Base-by-base conservation (phyloP, 2,888 invertebrate genomes). In the Tanaodytes sp. region DNA sequence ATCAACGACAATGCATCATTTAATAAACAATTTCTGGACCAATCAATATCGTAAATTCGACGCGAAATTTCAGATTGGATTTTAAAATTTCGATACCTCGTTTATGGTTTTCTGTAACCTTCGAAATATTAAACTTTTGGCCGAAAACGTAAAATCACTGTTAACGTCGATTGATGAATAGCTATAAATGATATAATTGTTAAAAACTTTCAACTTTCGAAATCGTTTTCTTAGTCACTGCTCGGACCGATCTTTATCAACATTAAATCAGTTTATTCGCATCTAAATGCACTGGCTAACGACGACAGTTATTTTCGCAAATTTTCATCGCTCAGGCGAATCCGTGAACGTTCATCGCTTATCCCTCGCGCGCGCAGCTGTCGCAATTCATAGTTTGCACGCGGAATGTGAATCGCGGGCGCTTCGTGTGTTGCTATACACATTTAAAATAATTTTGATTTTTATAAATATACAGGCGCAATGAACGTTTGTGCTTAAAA, bases 251-350 rank as follows among this genome's bases (percentile, higher is more conserved):
- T 58, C 49, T 45, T 55, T 37, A 55, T 64, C 54, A 43, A 57
- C 46, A 42, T 43, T 36, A 40, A 61, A 63, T 68, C 52, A 61
- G 54, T 71, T 71, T 71, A 69, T 59, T 57, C 61, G 31, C 36
- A 48, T 37, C 40, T 33, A 52, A 30, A 45, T 45, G 42, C 49
- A 55, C 40, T 31, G 9, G 58, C 59, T 39, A 57, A 57, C 57
- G 62, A 61, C 51, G 58, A 58, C 48, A 55, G 75, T 74, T 78
- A 78, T 79, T 79, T 77, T 76, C 66, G 75, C 73, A 69, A 75
- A 71, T 72, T 71, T 68, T 54, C 72, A 64, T 70, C 68, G 64
- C 71, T 72, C 76, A 72, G 65, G 69, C 75, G 75, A 75, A 75
- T 75, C 75, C 65, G 71, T 69, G 61, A 57, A 71, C 65, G 73